These are phyloP conservation scores for Lipophrys pholis DNA, from an alignment of 2,113 vertebrate species.

Conservation along the genomic window DNA sequence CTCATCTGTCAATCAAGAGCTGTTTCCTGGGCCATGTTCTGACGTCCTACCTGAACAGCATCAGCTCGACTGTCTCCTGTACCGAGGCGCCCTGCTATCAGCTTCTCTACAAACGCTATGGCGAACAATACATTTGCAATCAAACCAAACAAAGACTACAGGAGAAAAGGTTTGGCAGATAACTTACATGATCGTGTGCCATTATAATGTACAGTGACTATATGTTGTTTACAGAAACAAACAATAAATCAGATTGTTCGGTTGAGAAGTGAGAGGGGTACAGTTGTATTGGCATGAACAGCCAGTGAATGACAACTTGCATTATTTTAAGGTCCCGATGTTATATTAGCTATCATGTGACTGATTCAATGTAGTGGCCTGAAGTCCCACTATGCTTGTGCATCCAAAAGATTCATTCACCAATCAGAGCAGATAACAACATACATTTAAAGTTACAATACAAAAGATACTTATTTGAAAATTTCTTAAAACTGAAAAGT, in stretches of 20 bases:
- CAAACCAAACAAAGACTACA: conserved; percentile 52
- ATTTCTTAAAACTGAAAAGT: too few relatives aligned
- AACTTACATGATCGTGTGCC: conserved; percentile 30
- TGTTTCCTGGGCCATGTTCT: conserved; percentile 28
- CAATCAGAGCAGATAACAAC: neutral
- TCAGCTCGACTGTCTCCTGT: conserved; percentile 44
- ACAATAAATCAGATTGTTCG: conserved; percentile 1
- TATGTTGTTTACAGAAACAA: conserved; percentile 1
- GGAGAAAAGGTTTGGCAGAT: conserved; percentile 36
- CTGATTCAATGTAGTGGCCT: conserved; percentile 4
- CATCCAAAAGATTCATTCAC: neutral
- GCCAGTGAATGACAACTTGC: neutral
- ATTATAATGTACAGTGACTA: conserved; percentile 27
- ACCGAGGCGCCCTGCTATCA: conserved; percentile 67
- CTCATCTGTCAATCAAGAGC: conserved; percentile 39
- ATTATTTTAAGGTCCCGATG: neutral
- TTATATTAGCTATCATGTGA: conserved; percentile 14
- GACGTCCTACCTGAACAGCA: conserved; percentile 55
- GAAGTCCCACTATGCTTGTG: neutral
- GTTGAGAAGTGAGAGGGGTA: too few relatives aligned
- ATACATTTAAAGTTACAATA: conserved; percentile 4
- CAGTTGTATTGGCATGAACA: neutral
- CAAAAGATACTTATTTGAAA: neutral
- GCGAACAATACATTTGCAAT: conserved; percentile 73
- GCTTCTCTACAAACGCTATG: conserved; percentile 59